Percentiles rank a stretch among this genome's conserved stretches.
These are phyloP conservation scores for Diceros bicornis DNA, from an alignment of 2,797 vertebrate species.

Conservation along the genomic window DNA sequence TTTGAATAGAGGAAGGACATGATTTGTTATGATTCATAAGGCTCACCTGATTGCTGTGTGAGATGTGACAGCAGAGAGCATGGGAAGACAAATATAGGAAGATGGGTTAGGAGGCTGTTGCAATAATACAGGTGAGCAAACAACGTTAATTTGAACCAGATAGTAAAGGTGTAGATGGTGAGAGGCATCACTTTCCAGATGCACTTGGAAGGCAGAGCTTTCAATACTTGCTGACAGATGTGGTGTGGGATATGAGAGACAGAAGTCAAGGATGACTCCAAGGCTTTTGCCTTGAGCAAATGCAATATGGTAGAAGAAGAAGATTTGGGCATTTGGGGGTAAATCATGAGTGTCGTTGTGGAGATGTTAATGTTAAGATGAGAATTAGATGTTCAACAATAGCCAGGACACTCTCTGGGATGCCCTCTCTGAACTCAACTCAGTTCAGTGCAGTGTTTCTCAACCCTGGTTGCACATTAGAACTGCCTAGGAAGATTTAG, in stretches of 20 bases:
- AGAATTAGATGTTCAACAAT: not conserved
- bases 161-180: not conserved
- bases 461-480: not conserved
- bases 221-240: not conserved
- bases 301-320: not conserved
- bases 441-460: not conserved
- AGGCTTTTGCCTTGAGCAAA: not conserved
- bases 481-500: not conserved
- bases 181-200: not conserved
- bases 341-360: not conserved
- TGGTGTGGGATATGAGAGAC: not conserved
- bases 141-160: not conserved
- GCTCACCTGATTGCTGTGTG: not conserved
- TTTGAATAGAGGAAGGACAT: not conserved
- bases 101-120: not conserved
- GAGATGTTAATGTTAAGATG: slow-evolving; percentile 6
- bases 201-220: not conserved
- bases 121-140: not conserved
- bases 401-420: not conserved
- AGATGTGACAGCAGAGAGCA: not conserved
- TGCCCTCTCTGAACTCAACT: not conserved
- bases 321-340: not conserved
- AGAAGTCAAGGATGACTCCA: not conserved
- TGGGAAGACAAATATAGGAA: not conserved
- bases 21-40: not conserved